A percentile compares a stretch with the other conserved stretches of the same genome.
Conservation (phyloP, 2,797 vertebrate genomes). For the Ctenopoma multispine region DNA sequence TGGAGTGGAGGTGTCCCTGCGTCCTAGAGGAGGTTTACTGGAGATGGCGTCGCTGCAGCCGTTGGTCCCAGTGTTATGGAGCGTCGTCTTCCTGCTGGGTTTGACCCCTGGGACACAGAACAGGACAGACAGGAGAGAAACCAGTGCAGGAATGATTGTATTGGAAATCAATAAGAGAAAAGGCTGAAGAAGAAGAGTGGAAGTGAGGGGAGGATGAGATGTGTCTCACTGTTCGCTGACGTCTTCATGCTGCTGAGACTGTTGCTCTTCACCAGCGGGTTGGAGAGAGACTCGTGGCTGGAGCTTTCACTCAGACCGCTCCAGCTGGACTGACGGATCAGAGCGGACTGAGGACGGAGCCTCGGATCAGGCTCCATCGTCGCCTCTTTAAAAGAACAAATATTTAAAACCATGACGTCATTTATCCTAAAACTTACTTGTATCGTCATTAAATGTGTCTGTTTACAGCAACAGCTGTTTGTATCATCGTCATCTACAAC, state of each 20-base stretch:
- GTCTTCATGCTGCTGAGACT: slow-evolving; percentile 87
- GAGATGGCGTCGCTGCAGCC: slow-evolving; percentile 53
- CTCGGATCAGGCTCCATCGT: slow-evolving; percentile 40
- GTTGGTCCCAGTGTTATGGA: slow-evolving; percentile 53
- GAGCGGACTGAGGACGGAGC: slow-evolving; percentile 73
- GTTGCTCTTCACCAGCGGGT: slow-evolving; percentile 88
- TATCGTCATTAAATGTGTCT: not conserved
- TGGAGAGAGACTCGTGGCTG: slow-evolving; percentile 79
- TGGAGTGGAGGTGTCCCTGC: slow-evolving; percentile 37
- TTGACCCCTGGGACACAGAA: slow-evolving; percentile 59
- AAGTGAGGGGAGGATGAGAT: not conserved
- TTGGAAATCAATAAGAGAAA: no score
- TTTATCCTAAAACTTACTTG: not conserved
- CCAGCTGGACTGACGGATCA: slow-evolving; percentile 93
- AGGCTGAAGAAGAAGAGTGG: not conserved
- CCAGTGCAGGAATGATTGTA: no score
- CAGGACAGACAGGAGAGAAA: not conserved
- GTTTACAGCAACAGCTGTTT: no score
- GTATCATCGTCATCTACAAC: no score
- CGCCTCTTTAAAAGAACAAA: slow-evolving; percentile 38
- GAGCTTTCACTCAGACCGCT: slow-evolving; percentile 88
- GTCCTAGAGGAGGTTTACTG: slow-evolving; percentile 66
- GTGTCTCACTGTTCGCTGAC: slow-evolving; percentile 76
- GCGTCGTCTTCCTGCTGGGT: slow-evolving; percentile 57
- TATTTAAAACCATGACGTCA: no score